phyloP scores from a whole-genome alignment of 2,888 invertebrate genomes.

The Drosophila vallismaia region DNA sequence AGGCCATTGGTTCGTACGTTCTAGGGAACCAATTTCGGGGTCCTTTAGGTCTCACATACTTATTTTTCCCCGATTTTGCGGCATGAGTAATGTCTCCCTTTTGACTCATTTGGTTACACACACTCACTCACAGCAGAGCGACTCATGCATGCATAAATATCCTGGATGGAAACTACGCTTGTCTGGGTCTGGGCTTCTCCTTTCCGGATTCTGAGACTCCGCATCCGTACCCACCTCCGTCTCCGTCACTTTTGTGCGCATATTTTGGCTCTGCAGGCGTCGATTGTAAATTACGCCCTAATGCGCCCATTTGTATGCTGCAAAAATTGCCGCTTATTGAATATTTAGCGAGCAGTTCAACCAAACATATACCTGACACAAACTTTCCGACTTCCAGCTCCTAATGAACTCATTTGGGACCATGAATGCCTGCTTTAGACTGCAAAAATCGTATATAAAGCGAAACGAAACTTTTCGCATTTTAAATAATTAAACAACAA shows the following conservation, averaged over 20 bases:
- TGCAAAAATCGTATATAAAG: conserved; percentile 17
- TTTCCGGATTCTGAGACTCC: conserved; percentile 11
- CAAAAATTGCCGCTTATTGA: conserved; percentile 80
- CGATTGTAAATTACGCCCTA: conserved; percentile 78
- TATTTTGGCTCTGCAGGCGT: conserved; percentile 50
- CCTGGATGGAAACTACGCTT: conserved; percentile 43
- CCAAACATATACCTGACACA: conserved; percentile 39
- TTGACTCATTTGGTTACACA: conserved; percentile 73
- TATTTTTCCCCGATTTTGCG: conserved; percentile 35
- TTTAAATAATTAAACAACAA: conserved; percentile 73
- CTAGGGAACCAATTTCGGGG: conserved; percentile 20
- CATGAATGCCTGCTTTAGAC: conserved; percentile 55
- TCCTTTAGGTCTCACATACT: conserved; percentile 20
- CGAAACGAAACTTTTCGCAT: conserved; percentile 55
- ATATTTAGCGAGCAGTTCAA: conserved; percentile 67
- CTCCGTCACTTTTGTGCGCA: conserved; percentile 46
- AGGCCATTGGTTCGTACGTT: conserved; percentile 30
- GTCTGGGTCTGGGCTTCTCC: conserved; percentile 8
- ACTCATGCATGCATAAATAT: conserved; percentile 53
- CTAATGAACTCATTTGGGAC: conserved; percentile 77
- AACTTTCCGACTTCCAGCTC: conserved; percentile 4
- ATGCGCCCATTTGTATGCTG: conserved; percentile 80
- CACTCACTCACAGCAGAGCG: not conserved
- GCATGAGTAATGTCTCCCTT: conserved; percentile 78
- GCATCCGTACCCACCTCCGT: not conserved